Percentiles rank a stretch among this genome's conserved stretches.
phyloP scores from a whole-genome alignment of 2,888 invertebrate genomes.

The Temnothorax ravouxi region DNA sequence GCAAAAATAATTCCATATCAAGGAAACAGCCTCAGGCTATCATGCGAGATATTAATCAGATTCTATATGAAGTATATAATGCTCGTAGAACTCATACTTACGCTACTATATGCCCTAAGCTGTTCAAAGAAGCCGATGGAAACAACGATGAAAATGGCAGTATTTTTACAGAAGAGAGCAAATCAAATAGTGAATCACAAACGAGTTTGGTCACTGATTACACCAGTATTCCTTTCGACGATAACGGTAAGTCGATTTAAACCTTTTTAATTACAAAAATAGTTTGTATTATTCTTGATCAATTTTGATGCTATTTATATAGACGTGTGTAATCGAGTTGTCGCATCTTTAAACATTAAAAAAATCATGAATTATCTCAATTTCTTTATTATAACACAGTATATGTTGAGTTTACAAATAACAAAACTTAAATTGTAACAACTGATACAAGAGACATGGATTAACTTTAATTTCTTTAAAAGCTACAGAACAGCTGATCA shows the following conservation, averaged over 20 bases:
- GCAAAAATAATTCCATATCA: slow-evolving; percentile 89
- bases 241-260: slow-evolving; percentile 71
- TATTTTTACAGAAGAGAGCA: slow-evolving; percentile 77
- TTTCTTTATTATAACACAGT: neutral
- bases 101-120: slow-evolving; percentile 87
- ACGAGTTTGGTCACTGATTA: slow-evolving; percentile 82
- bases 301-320: neutral
- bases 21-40: slow-evolving; percentile 94
- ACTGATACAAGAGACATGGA: neutral
- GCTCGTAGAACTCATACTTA: slow-evolving; percentile 89
- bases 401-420: neutral
- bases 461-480: neutral
- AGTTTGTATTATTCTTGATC: neutral
- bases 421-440: neutral
- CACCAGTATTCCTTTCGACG: slow-evolving; percentile 83
- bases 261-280: neutral
- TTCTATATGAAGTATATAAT: slow-evolving; percentile 91
- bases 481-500: neutral
- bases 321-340: neutral
- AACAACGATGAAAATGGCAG: slow-evolving; percentile 76
- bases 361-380: neutral
- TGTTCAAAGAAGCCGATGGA: slow-evolving; percentile 74
- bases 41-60: slow-evolving; percentile 94
- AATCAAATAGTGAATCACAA: slow-evolving; percentile 82
- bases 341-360: neutral